A percentile compares a stretch with the other conserved stretches of the same genome.
These are phyloP conservation scores for Ruditapes philippinarum DNA, from an alignment of 1,140 invertebrate genomes.

Conservation along the genomic window DNA sequence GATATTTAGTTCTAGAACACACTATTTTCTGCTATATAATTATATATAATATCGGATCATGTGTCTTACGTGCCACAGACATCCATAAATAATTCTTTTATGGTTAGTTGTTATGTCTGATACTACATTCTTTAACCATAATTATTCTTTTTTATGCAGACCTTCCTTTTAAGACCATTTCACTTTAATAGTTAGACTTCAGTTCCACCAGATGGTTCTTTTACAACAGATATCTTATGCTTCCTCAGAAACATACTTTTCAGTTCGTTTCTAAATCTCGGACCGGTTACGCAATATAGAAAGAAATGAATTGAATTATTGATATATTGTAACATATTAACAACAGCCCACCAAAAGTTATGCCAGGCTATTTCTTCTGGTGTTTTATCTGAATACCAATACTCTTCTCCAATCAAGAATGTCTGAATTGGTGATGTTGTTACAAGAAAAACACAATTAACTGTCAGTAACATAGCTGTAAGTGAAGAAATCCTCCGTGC, in stretches of 20 bases:
- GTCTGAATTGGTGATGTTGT: conserved; percentile 72
- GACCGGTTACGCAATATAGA: conserved; percentile 78
- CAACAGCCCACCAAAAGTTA: conserved; percentile 64
- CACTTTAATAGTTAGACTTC: neutral
- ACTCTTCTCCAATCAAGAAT: conserved; percentile 69
- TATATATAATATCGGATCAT: too few relatives aligned
- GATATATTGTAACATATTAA: conserved; percentile 73
- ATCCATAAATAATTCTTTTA: too few relatives aligned
- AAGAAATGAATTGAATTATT: conserved; percentile 81
- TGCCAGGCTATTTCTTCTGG: neutral
- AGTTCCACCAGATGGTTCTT: neutral
- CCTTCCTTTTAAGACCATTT: too few relatives aligned
- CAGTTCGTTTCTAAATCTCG: conserved; percentile 74
- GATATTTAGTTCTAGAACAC: too few relatives aligned
- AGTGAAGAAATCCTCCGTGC: conserved; percentile 62
- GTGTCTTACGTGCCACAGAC: too few relatives aligned
- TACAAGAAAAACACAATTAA: conserved; percentile 73
- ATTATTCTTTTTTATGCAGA: too few relatives aligned
- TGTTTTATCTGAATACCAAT: conserved; percentile 46
- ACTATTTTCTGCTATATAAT: too few relatives aligned
- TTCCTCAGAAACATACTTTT: neutral
- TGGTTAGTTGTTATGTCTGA: too few relatives aligned
- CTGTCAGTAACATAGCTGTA: conserved; percentile 66
- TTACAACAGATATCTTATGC: neutral
- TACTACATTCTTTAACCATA: too few relatives aligned